These are phyloP conservation scores for Blennius ocellaris DNA, from an alignment of 2,113 vertebrate species.

Conservation along the genomic window DNA sequence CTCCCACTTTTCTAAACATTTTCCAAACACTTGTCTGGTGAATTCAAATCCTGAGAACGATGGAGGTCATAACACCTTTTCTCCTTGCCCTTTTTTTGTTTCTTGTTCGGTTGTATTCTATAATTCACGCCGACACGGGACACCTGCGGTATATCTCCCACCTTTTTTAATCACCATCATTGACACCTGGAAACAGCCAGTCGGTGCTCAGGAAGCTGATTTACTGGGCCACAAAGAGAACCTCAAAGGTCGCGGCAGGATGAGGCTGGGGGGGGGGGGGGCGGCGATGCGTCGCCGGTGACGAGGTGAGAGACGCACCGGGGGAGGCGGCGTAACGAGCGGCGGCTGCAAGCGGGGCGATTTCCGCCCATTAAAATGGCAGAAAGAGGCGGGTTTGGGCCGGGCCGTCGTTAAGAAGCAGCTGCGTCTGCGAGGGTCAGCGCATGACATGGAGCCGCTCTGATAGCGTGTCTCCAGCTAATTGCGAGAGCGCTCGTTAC, in stretches of 20 bases:
- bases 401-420: conserved; percentile 68
- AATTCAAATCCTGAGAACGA: not conserved
- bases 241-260: conserved; percentile 61
- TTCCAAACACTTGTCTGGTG: not conserved
- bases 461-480: conserved; percentile 76
- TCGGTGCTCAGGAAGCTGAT: conserved; percentile 54
- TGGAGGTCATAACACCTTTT: not conserved
- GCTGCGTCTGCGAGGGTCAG: conserved; percentile 73
- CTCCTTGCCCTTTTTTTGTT: not conserved
- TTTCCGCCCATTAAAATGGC: conserved; percentile 79
- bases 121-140: not conserved
- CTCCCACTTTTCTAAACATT: too few relatives aligned
- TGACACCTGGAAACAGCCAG: conserved; percentile 49
- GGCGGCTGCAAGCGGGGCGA: conserved; percentile 41
- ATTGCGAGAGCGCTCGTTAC: conserved; percentile 83
- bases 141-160: conserved; percentile 14
- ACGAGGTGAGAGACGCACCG: conserved; percentile 60
- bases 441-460: conserved; percentile 63
- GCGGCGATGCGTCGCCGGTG: conserved; percentile 20
- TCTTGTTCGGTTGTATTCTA: not conserved
- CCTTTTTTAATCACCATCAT: conserved; percentile 28
- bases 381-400: conserved; percentile 53
- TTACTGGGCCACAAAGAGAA: conserved; percentile 64
- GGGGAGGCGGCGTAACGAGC: conserved; percentile 70
- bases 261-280: not conserved